Evolutionary conservation across 1,140 invertebrate species (phyloP).

Genomic region (Drosophila neocordata): DNA sequence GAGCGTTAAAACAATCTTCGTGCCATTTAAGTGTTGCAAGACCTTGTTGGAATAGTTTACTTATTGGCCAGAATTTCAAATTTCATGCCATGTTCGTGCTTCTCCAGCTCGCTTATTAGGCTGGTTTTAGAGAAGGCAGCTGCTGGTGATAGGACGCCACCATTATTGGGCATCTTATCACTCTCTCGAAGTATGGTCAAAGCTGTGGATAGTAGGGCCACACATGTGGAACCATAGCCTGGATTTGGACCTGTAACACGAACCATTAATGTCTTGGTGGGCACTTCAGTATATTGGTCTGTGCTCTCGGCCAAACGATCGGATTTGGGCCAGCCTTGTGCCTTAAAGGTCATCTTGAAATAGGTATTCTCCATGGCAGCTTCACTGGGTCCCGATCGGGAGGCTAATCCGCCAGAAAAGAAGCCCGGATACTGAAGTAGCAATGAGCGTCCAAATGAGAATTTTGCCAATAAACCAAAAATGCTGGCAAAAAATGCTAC

Average conservation of each 20-base stretch:
- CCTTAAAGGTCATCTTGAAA: conserved; percentile 89
- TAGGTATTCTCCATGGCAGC: conserved; percentile 85
- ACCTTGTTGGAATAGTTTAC: conserved; percentile 20
- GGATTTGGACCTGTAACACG: conserved; percentile 87
- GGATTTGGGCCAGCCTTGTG: conserved; percentile 90
- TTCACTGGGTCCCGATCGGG: conserved; percentile 87
- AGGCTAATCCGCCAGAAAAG: conserved; percentile 88
- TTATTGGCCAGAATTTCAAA: conserved; percentile 81
- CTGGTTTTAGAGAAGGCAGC: conserved; percentile 79
- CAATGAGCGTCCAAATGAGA: conserved; percentile 86
- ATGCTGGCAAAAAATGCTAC: conserved; percentile 85
- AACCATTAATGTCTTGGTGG: conserved; percentile 88
- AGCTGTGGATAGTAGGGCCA: conserved; percentile 87
- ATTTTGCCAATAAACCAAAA: conserved; percentile 87
- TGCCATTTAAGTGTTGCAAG: not conserved
- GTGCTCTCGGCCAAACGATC: conserved; percentile 85
- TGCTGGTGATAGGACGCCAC: conserved; percentile 84
- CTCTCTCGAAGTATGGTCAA: conserved; percentile 90
- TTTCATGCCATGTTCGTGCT: conserved; percentile 80
- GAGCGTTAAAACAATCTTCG: not conserved
- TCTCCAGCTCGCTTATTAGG: conserved; percentile 77
- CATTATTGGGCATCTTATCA: conserved; percentile 88
- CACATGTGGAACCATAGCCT: conserved; percentile 93
- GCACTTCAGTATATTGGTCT: conserved; percentile 85
- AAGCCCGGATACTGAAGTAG: conserved; percentile 89